A percentile compares a stretch with the other conserved stretches of the same genome.
These are phyloP conservation scores for Ephialtes manifestator DNA, from an alignment of 2,888 invertebrate species.

Conservation along the genomic window DNA sequence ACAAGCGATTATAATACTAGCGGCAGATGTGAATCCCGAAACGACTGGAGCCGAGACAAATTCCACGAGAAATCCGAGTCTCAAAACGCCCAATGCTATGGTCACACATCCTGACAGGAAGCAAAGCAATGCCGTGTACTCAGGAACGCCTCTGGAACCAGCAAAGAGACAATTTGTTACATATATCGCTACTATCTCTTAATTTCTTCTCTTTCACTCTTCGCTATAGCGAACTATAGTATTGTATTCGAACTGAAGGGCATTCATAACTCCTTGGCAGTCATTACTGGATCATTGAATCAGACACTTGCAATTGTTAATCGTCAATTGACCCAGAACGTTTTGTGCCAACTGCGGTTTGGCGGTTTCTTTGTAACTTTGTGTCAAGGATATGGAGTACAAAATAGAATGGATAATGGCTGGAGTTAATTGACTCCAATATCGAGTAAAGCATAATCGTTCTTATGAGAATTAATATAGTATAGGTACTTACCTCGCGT, in stretches of 20 bases:
- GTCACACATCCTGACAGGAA: slow-evolving; percentile 90
- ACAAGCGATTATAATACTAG: slow-evolving; percentile 91
- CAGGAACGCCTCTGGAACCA: slow-evolving; percentile 85
- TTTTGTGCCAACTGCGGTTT: slow-evolving; percentile 21
- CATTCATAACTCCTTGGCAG: slow-evolving; percentile 20
- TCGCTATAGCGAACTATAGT: too few relatives aligned
- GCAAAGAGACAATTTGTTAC: slow-evolving; percentile 12
- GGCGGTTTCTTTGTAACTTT: slow-evolving; percentile 27
- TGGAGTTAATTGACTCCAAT: not conserved
- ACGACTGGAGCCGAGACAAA: slow-evolving; percentile 92
- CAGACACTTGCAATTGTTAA: slow-evolving; percentile 39
- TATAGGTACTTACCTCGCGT: slow-evolving; percentile 81
- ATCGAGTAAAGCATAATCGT: slow-evolving; percentile 1
- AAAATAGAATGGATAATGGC: not conserved
- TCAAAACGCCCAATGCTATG: slow-evolving; percentile 88
- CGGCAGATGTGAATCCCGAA: slow-evolving; percentile 92
- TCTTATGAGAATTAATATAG: not conserved
- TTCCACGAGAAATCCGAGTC: slow-evolving; percentile 91
- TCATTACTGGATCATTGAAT: slow-evolving; percentile 40
- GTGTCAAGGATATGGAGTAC: slow-evolving; percentile 5
- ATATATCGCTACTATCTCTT: slow-evolving; percentile 9
- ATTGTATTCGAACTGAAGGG: not conserved
- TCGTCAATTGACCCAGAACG: slow-evolving; percentile 50
- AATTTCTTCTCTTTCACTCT: slow-evolving; percentile 13
- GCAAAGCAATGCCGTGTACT: slow-evolving; percentile 89